These are phyloP conservation scores for Ditylenchus dipsaci DNA, from an alignment of 1,140 invertebrate species.

Conservation along the genomic window DNA sequence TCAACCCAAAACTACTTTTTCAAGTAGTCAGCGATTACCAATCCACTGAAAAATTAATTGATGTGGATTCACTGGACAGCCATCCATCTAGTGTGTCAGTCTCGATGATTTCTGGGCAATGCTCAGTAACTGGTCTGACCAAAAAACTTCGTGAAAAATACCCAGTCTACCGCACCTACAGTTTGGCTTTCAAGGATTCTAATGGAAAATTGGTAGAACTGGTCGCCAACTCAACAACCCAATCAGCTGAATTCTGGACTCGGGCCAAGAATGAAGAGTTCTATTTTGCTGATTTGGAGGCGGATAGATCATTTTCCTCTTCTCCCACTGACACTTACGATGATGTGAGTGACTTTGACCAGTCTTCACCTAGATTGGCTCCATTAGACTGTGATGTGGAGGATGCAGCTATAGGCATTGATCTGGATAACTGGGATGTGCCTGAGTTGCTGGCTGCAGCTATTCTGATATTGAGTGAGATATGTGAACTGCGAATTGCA, in stretches of 20 bases:
- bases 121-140: not conserved
- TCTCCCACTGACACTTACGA: not conserved
- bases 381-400: not conserved
- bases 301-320: not conserved
- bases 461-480: not conserved
- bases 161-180: not conserved
- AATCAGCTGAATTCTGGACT: constrained; percentile 4
- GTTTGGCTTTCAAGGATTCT: not conserved
- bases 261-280: not conserved
- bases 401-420: not conserved
- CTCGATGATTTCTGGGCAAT: not conserved
- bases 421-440: not conserved
- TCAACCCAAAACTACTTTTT: too few relatives aligned
- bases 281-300: not conserved
- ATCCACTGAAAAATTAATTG: too few relatives aligned
- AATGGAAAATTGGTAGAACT: not conserved
- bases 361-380: not conserved
- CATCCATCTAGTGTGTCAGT: too few relatives aligned
- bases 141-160: not conserved
- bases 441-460: not conserved
- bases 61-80: too few relatives aligned
- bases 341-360: not conserved
- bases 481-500: too few relatives aligned
- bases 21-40: too few relatives aligned
- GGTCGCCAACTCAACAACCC: not conserved